Evolutionary conservation across 2,113 vertebrate species (phyloP), one percentile per base, ranked within the genome.

Genomic region (Gymnocephalus cernua): DNA sequence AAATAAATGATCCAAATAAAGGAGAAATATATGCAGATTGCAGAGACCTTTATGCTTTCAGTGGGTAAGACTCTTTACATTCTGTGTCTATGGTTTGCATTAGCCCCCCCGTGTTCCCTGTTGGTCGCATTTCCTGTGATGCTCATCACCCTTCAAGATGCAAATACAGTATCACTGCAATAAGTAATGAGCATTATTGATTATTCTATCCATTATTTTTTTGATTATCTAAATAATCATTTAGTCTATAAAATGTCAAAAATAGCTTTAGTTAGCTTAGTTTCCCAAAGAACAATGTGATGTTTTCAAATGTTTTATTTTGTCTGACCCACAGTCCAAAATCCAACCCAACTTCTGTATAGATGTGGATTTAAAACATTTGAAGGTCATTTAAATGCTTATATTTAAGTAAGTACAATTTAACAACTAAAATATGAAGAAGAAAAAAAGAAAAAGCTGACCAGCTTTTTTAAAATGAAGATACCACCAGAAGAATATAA

Each of bases 401-500:
- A 15, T 25, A 50, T 10, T 32, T 56, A 45, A 57, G 18, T 56
- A 76, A 29, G 25, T 13, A 29, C 14, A 14, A 21, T 51, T 61
- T 61, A 62, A 47, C 6, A 19, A 53, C 19, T 6, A 21, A 50
- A 8, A 68, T 25, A 41, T 68, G 32, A 29, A 25, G 48, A 56
- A 21, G 29, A 48, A 50, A 11, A 23, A 25, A 48, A 8, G 32
- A 48, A 8, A 45, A 21, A 63, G 38, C 35, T 57, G 23, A 48
- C 6, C 35, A 35, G 35, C 35, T 35, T 35, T 35, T 35, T 35
- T 35, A 0, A 8, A 35, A 7, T 35, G 35, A 41, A 41, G 38
- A 41, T 41, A 41, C 38, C 38, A 18, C 15, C 59, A 45, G 15
- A 77, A 62, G 69, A 79, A 53, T 27, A 54, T 23, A 38, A 62